These are phyloP conservation scores for Rapana venosa DNA, from an alignment of 2,888 invertebrate species.

Conservation along the genomic window DNA sequence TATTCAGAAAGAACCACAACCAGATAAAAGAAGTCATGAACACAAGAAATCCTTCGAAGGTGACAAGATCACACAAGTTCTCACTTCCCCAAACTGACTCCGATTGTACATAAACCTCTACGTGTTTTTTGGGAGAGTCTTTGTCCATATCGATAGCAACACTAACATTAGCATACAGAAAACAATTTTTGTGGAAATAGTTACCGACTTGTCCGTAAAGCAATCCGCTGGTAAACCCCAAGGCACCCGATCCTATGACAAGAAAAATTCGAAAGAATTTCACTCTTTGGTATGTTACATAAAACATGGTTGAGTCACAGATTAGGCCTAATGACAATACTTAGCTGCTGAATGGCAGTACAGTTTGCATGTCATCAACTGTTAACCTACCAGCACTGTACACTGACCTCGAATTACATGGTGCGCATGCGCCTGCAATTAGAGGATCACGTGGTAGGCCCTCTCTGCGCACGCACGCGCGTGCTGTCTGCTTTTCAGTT, in stretches of 20 bases:
- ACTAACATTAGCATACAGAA: constrained; percentile 11
- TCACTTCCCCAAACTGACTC: background rate
- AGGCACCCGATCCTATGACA: background rate
- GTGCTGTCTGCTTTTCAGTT: too few species aligned
- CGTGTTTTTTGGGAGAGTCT: background rate
- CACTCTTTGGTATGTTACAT: background rate
- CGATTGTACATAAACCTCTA: background rate
- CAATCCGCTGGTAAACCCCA: background rate
- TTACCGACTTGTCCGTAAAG: background rate
- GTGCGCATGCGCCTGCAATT: background rate
- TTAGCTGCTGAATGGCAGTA: background rate
- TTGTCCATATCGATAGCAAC: background rate
- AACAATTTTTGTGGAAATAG: background rate
- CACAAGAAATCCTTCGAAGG: constrained; percentile 15
- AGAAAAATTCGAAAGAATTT: background rate
- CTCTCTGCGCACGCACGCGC: too few species aligned
- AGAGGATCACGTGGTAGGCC: too few species aligned
- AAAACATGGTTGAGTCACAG: background rate
- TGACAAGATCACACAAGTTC: background rate
- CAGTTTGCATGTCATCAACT: background rate
- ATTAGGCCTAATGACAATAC: background rate
- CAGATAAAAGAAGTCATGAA: constrained; percentile 27
- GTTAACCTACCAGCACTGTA: background rate
- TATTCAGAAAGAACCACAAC: constrained; percentile 29
- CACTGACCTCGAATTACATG: background rate